Evolutionary conservation across 2,113 vertebrate species (phyloP).

Genomic region (Ciconia maguari): DNA sequence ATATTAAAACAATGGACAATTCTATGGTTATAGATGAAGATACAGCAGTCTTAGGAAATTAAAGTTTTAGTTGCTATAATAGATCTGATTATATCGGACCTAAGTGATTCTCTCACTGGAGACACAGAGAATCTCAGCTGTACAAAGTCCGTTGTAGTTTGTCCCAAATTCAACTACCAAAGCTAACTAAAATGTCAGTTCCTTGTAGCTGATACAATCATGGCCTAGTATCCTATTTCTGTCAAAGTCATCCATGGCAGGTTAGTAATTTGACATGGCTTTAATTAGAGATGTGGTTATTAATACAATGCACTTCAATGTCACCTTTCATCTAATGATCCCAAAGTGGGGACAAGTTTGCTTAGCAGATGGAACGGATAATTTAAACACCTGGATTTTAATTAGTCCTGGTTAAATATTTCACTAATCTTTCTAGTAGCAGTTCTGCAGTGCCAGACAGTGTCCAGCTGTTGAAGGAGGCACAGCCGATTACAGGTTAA

Average conservation of each 20-base stretch:
- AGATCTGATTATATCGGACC: neutral
- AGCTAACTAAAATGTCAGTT: slow-evolving; percentile 49
- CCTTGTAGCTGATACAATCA: neutral
- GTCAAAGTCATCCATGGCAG: slow-evolving; percentile 57
- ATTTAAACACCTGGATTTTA: slow-evolving; percentile 14
- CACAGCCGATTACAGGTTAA: neutral
- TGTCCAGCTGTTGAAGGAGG: neutral
- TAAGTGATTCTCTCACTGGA: neutral
- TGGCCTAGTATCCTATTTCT: slow-evolving; percentile 59
- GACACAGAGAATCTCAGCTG: neutral
- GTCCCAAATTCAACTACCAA: slow-evolving; percentile 28
- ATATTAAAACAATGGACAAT: neutral
- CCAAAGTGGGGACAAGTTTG: slow-evolving; percentile 30
- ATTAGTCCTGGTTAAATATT: slow-evolving; percentile 45
- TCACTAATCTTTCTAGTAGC: neutral
- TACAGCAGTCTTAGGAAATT: neutral
- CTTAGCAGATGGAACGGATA: neutral
- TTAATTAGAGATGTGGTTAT: slow-evolving; percentile 66
- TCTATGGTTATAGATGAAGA: neutral
- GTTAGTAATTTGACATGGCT: slow-evolving; percentile 54
- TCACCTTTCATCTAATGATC: slow-evolving; percentile 57
- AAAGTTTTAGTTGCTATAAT: neutral
- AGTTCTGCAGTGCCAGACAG: neutral
- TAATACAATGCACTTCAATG: slow-evolving; percentile 61
- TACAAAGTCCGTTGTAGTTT: neutral